phyloP scores from a whole-genome alignment of 2,113 vertebrate species.

The Apteryx mantelli region DNA sequence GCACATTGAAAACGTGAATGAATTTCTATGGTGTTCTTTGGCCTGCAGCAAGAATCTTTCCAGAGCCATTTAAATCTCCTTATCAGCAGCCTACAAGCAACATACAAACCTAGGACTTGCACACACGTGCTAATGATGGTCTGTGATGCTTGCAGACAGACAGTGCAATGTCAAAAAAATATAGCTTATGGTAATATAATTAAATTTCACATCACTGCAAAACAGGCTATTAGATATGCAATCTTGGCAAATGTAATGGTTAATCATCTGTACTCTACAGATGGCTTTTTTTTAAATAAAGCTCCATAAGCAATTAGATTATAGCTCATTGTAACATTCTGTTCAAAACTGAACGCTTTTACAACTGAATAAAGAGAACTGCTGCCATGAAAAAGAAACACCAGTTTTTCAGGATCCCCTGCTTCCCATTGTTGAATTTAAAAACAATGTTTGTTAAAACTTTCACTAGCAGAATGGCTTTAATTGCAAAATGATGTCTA shows the following conservation, averaged over 20 bases:
- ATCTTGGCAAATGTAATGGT: constrained; percentile 53
- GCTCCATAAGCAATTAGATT: constrained; percentile 67
- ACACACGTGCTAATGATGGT: background rate
- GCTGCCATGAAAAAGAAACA: constrained; percentile 38
- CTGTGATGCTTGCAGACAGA: constrained; percentile 21
- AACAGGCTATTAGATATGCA: constrained; percentile 51
- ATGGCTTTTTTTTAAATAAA: constrained; percentile 46
- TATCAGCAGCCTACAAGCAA: constrained; percentile 74
- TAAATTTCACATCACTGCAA: constrained; percentile 56
- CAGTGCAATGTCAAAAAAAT: background rate
- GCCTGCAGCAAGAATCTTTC: constrained; percentile 70
- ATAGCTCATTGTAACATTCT: constrained; percentile 41
- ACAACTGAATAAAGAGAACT: constrained; percentile 43
- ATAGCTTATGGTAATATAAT: constrained; percentile 52
- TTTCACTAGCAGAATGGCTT: background rate
- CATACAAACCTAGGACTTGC: constrained; percentile 26
- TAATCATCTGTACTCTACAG: constrained; percentile 50
- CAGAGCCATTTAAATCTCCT: constrained; percentile 75
- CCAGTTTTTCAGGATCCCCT: background rate
- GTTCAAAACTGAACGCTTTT: constrained; percentile 11
- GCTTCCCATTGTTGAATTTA: background rate
- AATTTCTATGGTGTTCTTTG: constrained; percentile 62
- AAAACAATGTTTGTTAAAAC: background rate
- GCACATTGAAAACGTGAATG: constrained; percentile 57
- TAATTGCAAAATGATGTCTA: constrained; percentile 15